A percentile compares a stretch with the other conserved stretches of the same genome.
These are phyloP conservation scores for Falco rusticolus DNA, from an alignment of 2,797 vertebrate genomes.

Conservation along the genomic window DNA sequence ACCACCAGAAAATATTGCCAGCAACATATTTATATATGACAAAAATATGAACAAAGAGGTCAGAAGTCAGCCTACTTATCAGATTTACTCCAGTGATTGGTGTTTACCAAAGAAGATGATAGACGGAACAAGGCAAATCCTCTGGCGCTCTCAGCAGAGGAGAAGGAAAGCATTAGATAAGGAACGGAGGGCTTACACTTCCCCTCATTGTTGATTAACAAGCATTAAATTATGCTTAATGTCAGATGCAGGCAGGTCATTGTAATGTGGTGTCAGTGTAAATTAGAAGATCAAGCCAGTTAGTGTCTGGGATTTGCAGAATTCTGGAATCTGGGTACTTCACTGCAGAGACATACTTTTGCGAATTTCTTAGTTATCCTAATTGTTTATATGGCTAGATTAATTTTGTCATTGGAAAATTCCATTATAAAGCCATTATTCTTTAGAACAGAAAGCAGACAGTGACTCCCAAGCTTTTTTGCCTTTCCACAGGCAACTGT, in stretches of 20 bases:
- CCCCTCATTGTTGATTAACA: conserved; percentile 49
- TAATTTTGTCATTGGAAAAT: background rate
- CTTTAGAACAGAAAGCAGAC: background rate
- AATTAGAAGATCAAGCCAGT: conserved; percentile 3
- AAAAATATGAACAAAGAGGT: conserved; percentile 53
- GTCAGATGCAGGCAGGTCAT: background rate
- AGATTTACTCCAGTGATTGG: conserved; percentile 65
- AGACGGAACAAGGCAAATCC: conserved; percentile 49
- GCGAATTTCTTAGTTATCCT: background rate
- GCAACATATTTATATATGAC: conserved; percentile 61
- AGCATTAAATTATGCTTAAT: conserved; percentile 33
- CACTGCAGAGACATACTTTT: background rate
- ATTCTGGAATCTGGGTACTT: background rate
- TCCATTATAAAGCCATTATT: background rate
- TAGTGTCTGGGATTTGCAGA: background rate
- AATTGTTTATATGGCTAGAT: background rate
- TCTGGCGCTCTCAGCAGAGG: conserved; percentile 32
- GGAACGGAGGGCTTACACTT: background rate
- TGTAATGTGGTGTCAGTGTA: background rate
- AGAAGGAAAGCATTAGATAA: conserved; percentile 16
- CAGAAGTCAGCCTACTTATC: conserved; percentile 61
- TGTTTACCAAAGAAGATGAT: conserved; percentile 60
- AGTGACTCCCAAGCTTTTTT: background rate
- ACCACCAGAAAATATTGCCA: conserved; percentile 61
- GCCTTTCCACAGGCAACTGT: background rate